Base-by-base conservation (phyloP, 2,113 vertebrate genomes). In the Tyrannus savana region DNA sequence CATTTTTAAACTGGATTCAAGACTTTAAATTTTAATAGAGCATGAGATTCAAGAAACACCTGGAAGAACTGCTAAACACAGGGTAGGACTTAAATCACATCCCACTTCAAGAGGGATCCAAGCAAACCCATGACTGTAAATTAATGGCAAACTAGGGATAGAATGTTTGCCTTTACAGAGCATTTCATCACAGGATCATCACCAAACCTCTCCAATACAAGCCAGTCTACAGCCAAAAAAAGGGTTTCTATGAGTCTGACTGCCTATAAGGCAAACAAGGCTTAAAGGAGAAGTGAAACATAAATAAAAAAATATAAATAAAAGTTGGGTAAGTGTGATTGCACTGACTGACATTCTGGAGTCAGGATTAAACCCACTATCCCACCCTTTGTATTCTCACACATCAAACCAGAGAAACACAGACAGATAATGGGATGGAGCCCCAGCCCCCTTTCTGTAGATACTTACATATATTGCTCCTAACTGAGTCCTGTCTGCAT, bases 391-490 rank as follows among this genome's bases (percentile, higher is more conserved):
- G n/a, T 30, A 85, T 37, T 67, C 28, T 23, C 47, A 63, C 56
- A 24, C 49, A 62, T 5, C 35, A 37, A 50, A 94, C 63, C 0
- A 78, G 12, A 12, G 47, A 89, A 71, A 30, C 3, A 8, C 22
- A 39, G 23, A 24, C 19, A 62, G 12, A 17, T 3, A n/a, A 66
- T 0, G 3, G 21, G 10, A 53, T 2, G 50, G 19, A 14, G 9
- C 35, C 23, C 12, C 66, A 35, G 39, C 14, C 41, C n/a, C 33
- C 21, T 4, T 58, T 90, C 22, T 22, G 13, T 30, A 67, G 50
- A n/a, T 95, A 99, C 99, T 99, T 95, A 99, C 99, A 96, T 99
- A 99, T 98, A 99, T 99, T 97, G 98, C 98, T 97, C 98, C 99
- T 91, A 99, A 98, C 87, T 98, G 99, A 94, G 98, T 98, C 98